Evolutionary conservation across 2,888 invertebrate genomes (phyloP), one percentile per base, ranked within the genome.

Genomic region (Colostygia pectinataria): DNA sequence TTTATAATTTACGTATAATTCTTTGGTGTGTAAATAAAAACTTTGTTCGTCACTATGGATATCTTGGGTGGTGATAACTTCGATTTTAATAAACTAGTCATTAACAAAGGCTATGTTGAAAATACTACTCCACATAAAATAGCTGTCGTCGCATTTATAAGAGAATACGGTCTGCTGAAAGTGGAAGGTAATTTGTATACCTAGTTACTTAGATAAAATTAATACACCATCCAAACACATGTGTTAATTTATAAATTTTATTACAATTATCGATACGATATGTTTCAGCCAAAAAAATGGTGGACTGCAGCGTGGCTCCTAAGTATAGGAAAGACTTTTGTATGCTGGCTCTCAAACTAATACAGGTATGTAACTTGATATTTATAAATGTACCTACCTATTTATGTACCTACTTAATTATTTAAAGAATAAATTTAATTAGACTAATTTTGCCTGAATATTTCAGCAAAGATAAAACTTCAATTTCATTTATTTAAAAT

Each of bases 71-170:
- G 60, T 53, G 88, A 90, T 44, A 83, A 77, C 66, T 55, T 77
- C 27, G 90, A 90, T 61, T 77, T 84, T 50, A 68, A 77, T 7
- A 90, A 85, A 66, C 60, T 88, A 44, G 76, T 83, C 14, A 86
- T 82, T 55, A 62, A 74, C 4, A 88, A 83, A 64, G 82, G 83
- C 27, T 84, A 91, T 63, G 85, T 90, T 58, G 94, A 94, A 77
- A 92, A 91, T 66, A 83, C 96, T 40, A 96, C 96, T 0, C 95
- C 96, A 0, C 95, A 96, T 67, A 95, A 96, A 91, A 92, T 96
- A 61, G 93, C 95, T 1, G 93, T 96, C 7, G 92, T 95, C 2
- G 92, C 95, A 45, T 91, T 96, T 66, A 94, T 96, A 29, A 92
- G 94, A 65, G 94, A 95, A 74, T 96, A 95, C 84, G 93, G 95